phyloP scores from a whole-genome alignment of 1,140 invertebrate species.

The Hylaeus anthracinus region DNA sequence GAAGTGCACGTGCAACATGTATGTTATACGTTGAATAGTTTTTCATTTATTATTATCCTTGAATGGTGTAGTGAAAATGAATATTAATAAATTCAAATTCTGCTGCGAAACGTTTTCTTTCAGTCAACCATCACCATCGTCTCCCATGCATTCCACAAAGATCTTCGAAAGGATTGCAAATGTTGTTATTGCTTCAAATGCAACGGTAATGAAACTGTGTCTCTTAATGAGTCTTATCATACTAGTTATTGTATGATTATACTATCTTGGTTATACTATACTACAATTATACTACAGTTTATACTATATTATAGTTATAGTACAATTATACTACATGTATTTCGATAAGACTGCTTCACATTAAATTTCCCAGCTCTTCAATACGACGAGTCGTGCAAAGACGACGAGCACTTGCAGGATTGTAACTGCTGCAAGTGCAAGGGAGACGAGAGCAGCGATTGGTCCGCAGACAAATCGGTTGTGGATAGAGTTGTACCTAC shows the following conservation, averaged over 20 bases:
- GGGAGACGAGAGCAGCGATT: conserved; percentile 12
- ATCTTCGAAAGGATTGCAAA: conserved; percentile 10
- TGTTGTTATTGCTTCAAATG: conserved; percentile 39
- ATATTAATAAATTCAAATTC: no score
- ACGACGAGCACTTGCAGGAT: neutral
- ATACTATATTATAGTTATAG: no score
- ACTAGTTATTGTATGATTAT: no score
- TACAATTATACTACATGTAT: no score
- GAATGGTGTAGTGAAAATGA: no score
- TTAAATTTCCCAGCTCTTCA: neutral
- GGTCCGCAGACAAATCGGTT: conserved; percentile 14
- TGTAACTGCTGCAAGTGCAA: conserved; percentile 37
- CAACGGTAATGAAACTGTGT: neutral
- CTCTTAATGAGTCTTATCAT: neutral
- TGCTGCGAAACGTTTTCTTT: neutral
- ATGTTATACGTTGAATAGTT: neutral
- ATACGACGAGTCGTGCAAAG: conserved; percentile 2
- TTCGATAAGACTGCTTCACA: neutral
- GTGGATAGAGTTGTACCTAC: neutral
- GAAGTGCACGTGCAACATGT: conserved; percentile 9
- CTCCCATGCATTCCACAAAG: neutral
- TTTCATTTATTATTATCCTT: no score
- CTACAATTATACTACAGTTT: no score
- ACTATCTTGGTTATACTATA: no score
- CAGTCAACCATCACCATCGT: conserved; percentile 7